Conservation (phyloP, 2,113 vertebrate genomes). For the Prolemur simus region DNA sequence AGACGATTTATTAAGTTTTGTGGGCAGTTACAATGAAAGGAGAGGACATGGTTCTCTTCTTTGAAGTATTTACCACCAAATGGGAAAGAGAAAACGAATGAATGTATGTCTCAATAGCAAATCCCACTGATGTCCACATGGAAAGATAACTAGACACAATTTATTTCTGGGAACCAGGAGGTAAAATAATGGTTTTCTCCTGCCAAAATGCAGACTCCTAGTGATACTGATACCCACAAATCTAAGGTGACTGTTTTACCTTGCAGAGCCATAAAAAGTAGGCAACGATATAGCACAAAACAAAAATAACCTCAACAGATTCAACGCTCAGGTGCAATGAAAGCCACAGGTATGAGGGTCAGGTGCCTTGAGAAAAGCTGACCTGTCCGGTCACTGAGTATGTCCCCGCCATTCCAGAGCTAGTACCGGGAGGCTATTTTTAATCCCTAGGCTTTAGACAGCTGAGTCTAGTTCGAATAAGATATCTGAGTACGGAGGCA, state of each 20-base stretch:
- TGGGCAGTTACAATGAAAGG: neutral
- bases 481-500: constrained; percentile 23
- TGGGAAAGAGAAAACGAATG: constrained; percentile 19
- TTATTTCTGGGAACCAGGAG: constrained; percentile 40
- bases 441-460: constrained; percentile 50
- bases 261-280: neutral
- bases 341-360: neutral
- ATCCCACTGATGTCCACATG: neutral
- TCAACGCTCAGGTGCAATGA: neutral
- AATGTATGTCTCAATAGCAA: neutral
- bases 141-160: neutral
- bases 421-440: constrained; percentile 61
- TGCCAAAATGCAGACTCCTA: constrained; percentile 25
- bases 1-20: constrained; percentile 5
- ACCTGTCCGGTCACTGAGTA: neutral
- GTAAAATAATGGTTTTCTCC: constrained; percentile 17
- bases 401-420: neutral
- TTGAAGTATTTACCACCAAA: neutral
- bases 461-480: constrained; percentile 57
- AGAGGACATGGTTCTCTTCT: neutral
- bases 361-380: neutral
- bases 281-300: neutral
- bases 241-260: neutral
- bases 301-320: neutral
- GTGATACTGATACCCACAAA: neutral